Evolutionary conservation across 2,888 invertebrate genomes (phyloP).

Genomic region (Allacma fusca): DNA sequence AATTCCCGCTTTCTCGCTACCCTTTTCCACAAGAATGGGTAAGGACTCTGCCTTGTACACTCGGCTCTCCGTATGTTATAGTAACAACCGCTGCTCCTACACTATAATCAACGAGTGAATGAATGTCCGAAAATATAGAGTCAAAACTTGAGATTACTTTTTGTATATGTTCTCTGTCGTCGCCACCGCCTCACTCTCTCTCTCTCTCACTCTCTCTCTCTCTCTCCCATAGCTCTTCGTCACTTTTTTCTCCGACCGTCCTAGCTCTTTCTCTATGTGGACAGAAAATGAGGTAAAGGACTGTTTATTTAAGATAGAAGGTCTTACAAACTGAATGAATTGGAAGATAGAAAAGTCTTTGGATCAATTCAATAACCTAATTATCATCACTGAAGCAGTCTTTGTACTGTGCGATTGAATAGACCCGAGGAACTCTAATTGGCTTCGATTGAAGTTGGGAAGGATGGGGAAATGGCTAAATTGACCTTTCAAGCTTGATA

Average conservation of each 20-base stretch:
- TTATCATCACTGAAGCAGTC: slow-evolving; percentile 42
- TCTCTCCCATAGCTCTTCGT: no score
- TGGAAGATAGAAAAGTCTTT: neutral
- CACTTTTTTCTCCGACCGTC: no score
- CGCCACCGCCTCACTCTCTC: no score
- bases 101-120: no score
- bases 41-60: slow-evolving; percentile 19
- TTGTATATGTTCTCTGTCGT: no score
- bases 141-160: no score
- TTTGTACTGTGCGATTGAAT: slow-evolving; percentile 32
- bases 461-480: slow-evolving; percentile 45
- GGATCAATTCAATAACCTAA: slow-evolving; percentile 50
- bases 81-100: no score
- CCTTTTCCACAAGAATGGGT: slow-evolving; percentile 39
- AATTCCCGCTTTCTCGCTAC: slow-evolving; percentile 46
- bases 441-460: slow-evolving; percentile 43
- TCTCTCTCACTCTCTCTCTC: no score
- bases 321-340: neutral
- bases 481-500: slow-evolving; percentile 38
- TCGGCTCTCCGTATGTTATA: neutral
- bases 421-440: slow-evolving; percentile 42
- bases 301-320: slow-evolving; percentile 23
- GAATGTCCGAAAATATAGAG: no score
- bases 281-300: neutral
- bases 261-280: neutral